Percentiles rank a stretch among this genome's conserved stretches.
These are phyloP conservation scores for Psilopogon haemacephalus DNA, from an alignment of 2,113 vertebrate species.

Conservation along the genomic window DNA sequence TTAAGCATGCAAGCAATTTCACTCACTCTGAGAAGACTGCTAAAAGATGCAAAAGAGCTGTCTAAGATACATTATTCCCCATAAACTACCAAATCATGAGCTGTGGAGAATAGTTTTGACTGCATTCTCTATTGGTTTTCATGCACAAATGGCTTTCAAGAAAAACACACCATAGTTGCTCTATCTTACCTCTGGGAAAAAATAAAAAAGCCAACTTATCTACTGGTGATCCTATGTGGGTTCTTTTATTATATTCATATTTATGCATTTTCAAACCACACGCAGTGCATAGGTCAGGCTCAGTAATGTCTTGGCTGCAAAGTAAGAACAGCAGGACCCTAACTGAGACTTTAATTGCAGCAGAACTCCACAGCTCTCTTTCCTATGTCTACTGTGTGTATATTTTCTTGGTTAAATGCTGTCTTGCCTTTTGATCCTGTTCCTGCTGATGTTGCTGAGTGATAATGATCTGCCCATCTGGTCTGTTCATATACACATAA, in stretches of 20 bases:
- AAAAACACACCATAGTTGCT: not conserved
- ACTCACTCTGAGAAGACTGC: not conserved
- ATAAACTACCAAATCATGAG: not conserved
- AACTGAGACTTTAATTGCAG: conserved; percentile 33
- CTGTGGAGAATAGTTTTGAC: not conserved
- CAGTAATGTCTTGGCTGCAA: conserved; percentile 25
- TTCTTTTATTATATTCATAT: conserved; percentile 19
- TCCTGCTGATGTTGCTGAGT: conserved; percentile 25
- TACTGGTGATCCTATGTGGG: not conserved
- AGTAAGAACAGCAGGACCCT: conserved; percentile 22
- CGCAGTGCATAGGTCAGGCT: not conserved
- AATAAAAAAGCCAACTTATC: not conserved
- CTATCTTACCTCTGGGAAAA: not conserved
- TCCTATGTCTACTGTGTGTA: not conserved
- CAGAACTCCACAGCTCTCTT: conserved; percentile 6
- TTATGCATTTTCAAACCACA: not conserved
- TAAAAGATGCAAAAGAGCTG: not conserved
- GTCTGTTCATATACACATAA: conserved; percentile 13
- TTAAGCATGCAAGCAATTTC: not conserved
- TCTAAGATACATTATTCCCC: not conserved
- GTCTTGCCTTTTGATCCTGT: conserved; percentile 36
- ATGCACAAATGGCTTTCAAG: not conserved
- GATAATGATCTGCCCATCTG: conserved; percentile 21
- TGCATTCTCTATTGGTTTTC: not conserved
- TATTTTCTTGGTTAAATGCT: conserved; percentile 28